Percentiles rank a stretch among this genome's conserved stretches.
These are phyloP conservation scores for Gasterosteus nipponicus DNA, from an alignment of 2,113 vertebrate species.

Conservation along the genomic window DNA sequence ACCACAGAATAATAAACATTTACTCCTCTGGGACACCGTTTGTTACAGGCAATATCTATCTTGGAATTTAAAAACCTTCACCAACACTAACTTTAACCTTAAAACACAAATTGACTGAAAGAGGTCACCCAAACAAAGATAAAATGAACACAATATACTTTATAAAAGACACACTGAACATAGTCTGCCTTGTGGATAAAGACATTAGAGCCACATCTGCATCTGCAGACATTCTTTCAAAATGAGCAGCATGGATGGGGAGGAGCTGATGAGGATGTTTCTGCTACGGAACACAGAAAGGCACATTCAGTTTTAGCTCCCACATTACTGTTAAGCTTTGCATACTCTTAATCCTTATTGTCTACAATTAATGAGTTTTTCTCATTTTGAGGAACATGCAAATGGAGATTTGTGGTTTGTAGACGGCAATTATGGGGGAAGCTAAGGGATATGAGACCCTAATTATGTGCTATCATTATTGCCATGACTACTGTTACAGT, in stretches of 20 bases:
- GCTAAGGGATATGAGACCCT: conserved; percentile 74
- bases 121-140: conserved; percentile 20
- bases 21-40: conserved; percentile 68
- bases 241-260: conserved; percentile 58
- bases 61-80: conserved; percentile 31
- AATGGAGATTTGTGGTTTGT: conserved; percentile 77
- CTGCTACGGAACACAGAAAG: conserved; percentile 55
- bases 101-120: conserved; percentile 2
- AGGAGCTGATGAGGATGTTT: conserved; percentile 64
- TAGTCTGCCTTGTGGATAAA: conserved; percentile 37
- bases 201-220: conserved; percentile 47
- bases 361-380: conserved; percentile 81
- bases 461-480: conserved; percentile 79
- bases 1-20: conserved; percentile 76
- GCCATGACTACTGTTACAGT: conserved; percentile 72
- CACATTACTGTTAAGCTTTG: conserved; percentile 74
- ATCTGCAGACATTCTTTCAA: conserved; percentile 45
- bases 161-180: conserved; percentile 12
- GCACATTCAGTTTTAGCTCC: conserved; percentile 67
- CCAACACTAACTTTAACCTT: not conserved
- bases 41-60: conserved; percentile 65
- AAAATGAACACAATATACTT: conserved; percentile 15
- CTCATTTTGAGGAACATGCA: conserved; percentile 77
- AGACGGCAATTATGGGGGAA: conserved; percentile 75
- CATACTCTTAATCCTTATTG: conserved; percentile 78